Base-by-base conservation (phyloP, 2,888 invertebrate species). In the Seladonia tumulorum region DNA sequence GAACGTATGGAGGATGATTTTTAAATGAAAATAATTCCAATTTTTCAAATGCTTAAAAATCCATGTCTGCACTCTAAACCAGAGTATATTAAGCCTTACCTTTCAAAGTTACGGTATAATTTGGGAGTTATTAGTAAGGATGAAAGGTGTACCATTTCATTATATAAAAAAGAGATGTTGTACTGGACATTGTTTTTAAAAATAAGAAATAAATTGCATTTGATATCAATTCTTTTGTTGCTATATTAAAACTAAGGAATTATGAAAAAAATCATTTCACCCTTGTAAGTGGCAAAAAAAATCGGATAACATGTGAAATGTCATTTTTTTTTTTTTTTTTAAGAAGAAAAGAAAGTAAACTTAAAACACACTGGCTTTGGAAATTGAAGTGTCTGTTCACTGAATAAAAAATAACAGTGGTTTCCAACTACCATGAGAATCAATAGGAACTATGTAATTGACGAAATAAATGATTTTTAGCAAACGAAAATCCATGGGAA, bases 331-430 rank as follows among this genome's bases (percentile, higher is more conserved):
- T 63, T 29, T 63, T 63, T 35, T 35, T 35, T 35, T 35, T 35
- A 35, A 35, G 5, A 29, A 16, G 5, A 16, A 53, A 49, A 2
- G n/a, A 10, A 57, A 4, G 1, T 57, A 3, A 57, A 57, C 12
- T 57, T 57, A n/a, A 53, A 16, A 29, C 29, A 63, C 63, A 14
- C n/a, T 35, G 35, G 8, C 29, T 63, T 29, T 29, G 63, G 16
- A 16, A 14, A 7, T 3, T 63, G 18, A 29, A 29, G 29, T 16
- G 2, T 29, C 7, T 63, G 7, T 18, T 63, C 18, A 63, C 29
- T 29, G 63, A 63, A 63, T 63, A 63, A 63, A 63, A 63, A 63
- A 29, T 63, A 63, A 63, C 63, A 63, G 18, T 63, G 63, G 29
- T 63, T 29, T 29, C 29, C 29, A 63, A 63, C 29, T 63, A 29